These are phyloP conservation scores for Ochotona princeps DNA, from an alignment of 2,113 vertebrate species.

Conservation along the genomic window DNA sequence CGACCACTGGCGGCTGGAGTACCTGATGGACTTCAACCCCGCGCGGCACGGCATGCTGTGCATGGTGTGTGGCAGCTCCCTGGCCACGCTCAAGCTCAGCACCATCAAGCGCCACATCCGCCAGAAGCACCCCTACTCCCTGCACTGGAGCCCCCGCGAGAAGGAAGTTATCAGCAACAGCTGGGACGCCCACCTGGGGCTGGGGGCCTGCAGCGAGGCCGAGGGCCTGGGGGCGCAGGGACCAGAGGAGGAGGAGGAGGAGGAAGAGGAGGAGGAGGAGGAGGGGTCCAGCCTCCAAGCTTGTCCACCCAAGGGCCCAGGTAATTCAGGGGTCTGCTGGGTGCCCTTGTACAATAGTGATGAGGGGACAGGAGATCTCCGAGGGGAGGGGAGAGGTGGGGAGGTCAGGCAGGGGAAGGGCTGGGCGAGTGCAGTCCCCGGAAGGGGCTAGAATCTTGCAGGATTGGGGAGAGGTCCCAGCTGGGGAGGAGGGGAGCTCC, in stretches of 20 bases:
- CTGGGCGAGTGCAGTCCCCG: neutral
- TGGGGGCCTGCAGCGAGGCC: slow-evolving; percentile 83
- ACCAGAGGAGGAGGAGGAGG: slow-evolving; percentile 77
- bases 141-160: slow-evolving; percentile 92
- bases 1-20: slow-evolving; percentile 95
- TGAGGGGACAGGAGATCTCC: neutral
- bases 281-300: slow-evolving; percentile 65
- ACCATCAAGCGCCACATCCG: slow-evolving; percentile 96
- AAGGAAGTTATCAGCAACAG: slow-evolving; percentile 94
- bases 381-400: neutral
- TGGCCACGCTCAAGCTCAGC: slow-evolving; percentile 95
- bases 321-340: slow-evolving; percentile 47
- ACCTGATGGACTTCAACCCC: slow-evolving; percentile 96
- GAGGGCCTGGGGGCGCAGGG: slow-evolving; percentile 78
- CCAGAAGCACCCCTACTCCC: slow-evolving; percentile 94
- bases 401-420: neutral
- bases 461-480: neutral
- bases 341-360: neutral
- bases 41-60: slow-evolving; percentile 94
- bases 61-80: slow-evolving; percentile 95
- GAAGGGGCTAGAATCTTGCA: neutral
- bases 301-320: slow-evolving; percentile 73
- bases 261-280: slow-evolving; percentile 77
- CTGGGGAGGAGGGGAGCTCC: slow-evolving; percentile 10
- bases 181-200: slow-evolving; percentile 93